Percentiles rank a stretch among this genome's conserved stretches.
Conservation (phyloP, 2,888 invertebrate species). For the Drosophila falleni region DNA sequence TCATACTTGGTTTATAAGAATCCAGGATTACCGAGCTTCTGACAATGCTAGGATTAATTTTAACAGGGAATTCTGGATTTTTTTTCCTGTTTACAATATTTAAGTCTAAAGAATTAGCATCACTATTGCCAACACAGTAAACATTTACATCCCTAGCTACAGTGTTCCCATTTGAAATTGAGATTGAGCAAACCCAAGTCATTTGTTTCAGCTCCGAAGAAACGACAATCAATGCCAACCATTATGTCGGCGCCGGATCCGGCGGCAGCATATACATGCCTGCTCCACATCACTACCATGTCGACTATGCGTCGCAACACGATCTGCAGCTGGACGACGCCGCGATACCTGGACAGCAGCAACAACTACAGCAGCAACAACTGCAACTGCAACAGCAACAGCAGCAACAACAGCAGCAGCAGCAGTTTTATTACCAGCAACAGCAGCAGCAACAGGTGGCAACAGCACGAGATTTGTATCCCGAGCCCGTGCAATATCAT, state of each 20-base stretch:
- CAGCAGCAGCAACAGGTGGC: conserved; percentile 44
- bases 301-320: conserved; percentile 66
- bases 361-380: conserved; percentile 43
- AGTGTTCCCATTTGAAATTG: conserved; percentile 38
- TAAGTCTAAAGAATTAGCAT: too few species aligned
- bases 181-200: conserved; percentile 83
- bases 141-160: neutral
- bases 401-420: conserved; percentile 48
- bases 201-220: conserved; percentile 84
- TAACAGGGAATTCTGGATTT: too few species aligned
- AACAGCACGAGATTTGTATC: conserved; percentile 74
- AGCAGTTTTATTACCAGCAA: conserved; percentile 54
- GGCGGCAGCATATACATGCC: conserved; percentile 77
- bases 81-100: too few species aligned
- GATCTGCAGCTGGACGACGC: conserved; percentile 67
- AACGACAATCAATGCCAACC: conserved; percentile 84
- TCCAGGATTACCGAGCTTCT: too few species aligned
- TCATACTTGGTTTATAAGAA: too few species aligned
- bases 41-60: too few species aligned
- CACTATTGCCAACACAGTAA: neutral
- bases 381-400: conserved; percentile 44
- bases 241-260: conserved; percentile 61
- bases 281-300: conserved; percentile 71
- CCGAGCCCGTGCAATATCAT: conserved; percentile 83
- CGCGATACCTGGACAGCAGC: conserved; percentile 68